Base-by-base conservation (phyloP, 2,888 invertebrate species). In the Xestoiulus laeticollis region DNA sequence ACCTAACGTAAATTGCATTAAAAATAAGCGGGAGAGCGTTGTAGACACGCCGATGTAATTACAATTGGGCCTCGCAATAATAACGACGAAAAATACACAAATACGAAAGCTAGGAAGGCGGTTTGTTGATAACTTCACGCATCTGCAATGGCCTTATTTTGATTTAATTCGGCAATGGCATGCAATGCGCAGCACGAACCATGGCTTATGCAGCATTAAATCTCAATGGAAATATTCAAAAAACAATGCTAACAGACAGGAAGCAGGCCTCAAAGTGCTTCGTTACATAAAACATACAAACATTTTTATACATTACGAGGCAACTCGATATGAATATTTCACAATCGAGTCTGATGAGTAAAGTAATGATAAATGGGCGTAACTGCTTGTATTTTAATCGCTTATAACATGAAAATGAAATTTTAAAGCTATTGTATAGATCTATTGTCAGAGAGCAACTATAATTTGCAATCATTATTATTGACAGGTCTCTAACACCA, bases 31-130 rank as follows among this genome's bases (percentile, higher is more conserved):
- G 68, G 53, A 59, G 53, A 59, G 53, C 19, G 53, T 19, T 59
- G 68, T 22, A 68, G 68, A 68, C 68, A 68, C 22, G 68, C 68
- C 68, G 68, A 68, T 68, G 68, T 68, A 68, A 68, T 68, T 68
- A 68, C 68, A 68, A 68, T 68, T 68, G 68, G 68, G 22, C 68
- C 26, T 68, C 26, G 10, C 22, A 68, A 68, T 22, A 26, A 68
- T 68, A 26, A 22, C 26, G 8, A 8, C 22, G 26, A 68, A 26
- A 68, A 68, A 26, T 68, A 26, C 68, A 68, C 68, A 68, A 68
- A 68, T 26, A 68, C 68, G 8, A 0, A 22, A 10, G 68, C 68
- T 68, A 26, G 1, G 68, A 68, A 68, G 68, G 68, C 68, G 26
- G 68, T 68, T 22, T 5, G 53, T 3, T 59, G 53, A 59, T 59